Evolutionary conservation across 2,888 invertebrate species (phyloP).

Genomic region (Ecliptopera silaceata): DNA sequence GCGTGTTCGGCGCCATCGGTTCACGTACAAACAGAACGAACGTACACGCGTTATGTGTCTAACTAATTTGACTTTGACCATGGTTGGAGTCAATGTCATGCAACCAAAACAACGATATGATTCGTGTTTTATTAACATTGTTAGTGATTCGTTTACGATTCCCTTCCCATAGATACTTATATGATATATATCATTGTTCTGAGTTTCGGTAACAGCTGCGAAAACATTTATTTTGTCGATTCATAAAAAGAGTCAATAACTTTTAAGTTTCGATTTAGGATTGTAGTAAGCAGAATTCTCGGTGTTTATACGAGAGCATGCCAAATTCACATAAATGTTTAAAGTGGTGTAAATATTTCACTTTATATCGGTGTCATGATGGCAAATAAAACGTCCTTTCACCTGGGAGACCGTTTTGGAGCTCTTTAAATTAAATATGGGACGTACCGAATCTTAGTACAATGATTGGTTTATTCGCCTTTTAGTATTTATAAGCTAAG

Average conservation of each 20-base stretch:
- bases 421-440: constrained; percentile 22
- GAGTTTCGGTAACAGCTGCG: constrained; percentile 6
- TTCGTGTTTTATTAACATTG: constrained; percentile 19
- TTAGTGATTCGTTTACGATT: constrained; percentile 9
- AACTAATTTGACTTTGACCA: constrained; percentile 54
- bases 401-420: constrained; percentile 53
- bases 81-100: constrained; percentile 47
- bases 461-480: constrained; percentile 1
- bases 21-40: constrained; percentile 55
- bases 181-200: neutral
- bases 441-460: neutral
- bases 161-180: neutral
- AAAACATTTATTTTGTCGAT: constrained; percentile 20
- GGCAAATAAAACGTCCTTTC: constrained; percentile 71
- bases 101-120: constrained; percentile 37
- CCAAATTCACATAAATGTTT: constrained; percentile 72
- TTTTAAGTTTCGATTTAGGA: constrained; percentile 32
- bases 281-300: constrained; percentile 43
- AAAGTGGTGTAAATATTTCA: constrained; percentile 66
- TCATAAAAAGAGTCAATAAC: constrained; percentile 20
- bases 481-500: constrained; percentile 6
- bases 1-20: constrained; percentile 67
- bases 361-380: constrained; percentile 59
- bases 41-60: constrained; percentile 45
- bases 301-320: constrained; percentile 63